phyloP scores from a whole-genome alignment of 2,888 invertebrate genomes.

The Drosophila cognata region DNA sequence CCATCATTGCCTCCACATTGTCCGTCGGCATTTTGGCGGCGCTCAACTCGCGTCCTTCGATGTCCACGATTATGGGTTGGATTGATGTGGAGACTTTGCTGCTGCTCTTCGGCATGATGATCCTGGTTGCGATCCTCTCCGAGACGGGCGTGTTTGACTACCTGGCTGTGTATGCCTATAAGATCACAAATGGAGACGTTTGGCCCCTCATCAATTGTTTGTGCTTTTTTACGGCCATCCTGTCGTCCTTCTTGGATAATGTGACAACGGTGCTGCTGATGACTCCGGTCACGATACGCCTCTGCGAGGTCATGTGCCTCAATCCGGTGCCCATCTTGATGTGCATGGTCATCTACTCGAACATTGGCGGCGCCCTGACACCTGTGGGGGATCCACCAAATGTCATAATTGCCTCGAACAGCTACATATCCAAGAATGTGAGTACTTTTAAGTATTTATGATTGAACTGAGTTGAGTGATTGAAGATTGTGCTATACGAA shows the following conservation, averaged over 20 bases:
- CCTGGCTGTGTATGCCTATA: slow-evolving; percentile 89
- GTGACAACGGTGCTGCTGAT: slow-evolving; percentile 91
- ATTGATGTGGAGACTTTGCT: slow-evolving; percentile 90
- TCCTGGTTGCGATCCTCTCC: slow-evolving; percentile 90
- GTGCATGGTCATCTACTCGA: slow-evolving; percentile 95
- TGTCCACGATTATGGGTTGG: slow-evolving; percentile 90
- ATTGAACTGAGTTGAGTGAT: too few species aligned
- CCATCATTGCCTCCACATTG: slow-evolving; percentile 90
- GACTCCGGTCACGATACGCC: slow-evolving; percentile 91
- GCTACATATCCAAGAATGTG: slow-evolving; percentile 84
- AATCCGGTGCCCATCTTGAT: slow-evolving; percentile 95
- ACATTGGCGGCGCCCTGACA: slow-evolving; percentile 95
- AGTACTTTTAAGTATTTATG: slow-evolving; percentile 28
- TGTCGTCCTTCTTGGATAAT: slow-evolving; percentile 91
- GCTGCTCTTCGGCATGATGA: slow-evolving; percentile 92
- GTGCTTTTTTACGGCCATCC: slow-evolving; percentile 89
- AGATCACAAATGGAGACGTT: slow-evolving; percentile 89
- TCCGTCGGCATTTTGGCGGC: slow-evolving; percentile 90
- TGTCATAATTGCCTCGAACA: slow-evolving; percentile 85
- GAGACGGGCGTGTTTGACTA: slow-evolving; percentile 93
- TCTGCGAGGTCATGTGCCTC: slow-evolving; percentile 95
- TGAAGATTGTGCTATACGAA: too few species aligned
- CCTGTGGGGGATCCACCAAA: slow-evolving; percentile 96
- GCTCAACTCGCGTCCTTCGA: slow-evolving; percentile 89
- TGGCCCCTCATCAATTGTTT: slow-evolving; percentile 91